Conservation (phyloP, 1,140 invertebrate species). For the Habropoda laboriosa region DNA sequence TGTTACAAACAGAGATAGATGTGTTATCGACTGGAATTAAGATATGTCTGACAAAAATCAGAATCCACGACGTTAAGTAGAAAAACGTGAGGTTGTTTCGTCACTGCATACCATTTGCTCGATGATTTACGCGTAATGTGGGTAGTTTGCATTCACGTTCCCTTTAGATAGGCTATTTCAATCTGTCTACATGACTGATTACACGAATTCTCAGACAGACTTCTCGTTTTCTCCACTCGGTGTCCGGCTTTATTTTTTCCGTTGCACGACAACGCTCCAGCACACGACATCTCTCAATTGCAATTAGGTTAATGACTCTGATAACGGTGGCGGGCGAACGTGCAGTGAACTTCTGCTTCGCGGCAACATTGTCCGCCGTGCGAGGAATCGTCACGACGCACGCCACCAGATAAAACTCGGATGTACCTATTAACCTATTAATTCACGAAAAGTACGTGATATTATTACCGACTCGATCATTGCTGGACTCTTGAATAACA, state of each 20-base stretch:
- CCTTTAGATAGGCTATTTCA: neutral
- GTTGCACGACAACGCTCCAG: neutral
- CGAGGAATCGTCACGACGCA: constrained; percentile 5
- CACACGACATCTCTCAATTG: neutral
- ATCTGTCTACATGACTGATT: constrained; percentile 12
- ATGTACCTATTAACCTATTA: constrained; percentile 45
- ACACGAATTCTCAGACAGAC: constrained; percentile 11
- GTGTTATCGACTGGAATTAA: neutral
- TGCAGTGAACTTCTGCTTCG: neutral
- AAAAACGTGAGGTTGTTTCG: neutral
- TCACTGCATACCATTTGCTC: neutral
- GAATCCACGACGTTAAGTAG: neutral
- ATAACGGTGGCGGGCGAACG: constrained; percentile 13
- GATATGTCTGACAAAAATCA: neutral
- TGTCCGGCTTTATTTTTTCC: neutral
- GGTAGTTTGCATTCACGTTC: constrained; percentile 6
- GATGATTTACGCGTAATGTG: neutral
- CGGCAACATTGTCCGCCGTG: neutral
- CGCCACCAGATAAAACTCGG: constrained; percentile 19
- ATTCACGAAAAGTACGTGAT: constrained; percentile 35
- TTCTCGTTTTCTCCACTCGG: neutral
- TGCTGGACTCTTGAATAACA: neutral
- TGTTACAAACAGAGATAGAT: neutral
- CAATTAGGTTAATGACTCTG: constrained; percentile 40
- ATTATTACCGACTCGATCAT: constrained; percentile 2